Evolutionary conservation across 2,797 vertebrate genomes (phyloP).

Genomic region (Silurus lanzhouensis): DNA sequence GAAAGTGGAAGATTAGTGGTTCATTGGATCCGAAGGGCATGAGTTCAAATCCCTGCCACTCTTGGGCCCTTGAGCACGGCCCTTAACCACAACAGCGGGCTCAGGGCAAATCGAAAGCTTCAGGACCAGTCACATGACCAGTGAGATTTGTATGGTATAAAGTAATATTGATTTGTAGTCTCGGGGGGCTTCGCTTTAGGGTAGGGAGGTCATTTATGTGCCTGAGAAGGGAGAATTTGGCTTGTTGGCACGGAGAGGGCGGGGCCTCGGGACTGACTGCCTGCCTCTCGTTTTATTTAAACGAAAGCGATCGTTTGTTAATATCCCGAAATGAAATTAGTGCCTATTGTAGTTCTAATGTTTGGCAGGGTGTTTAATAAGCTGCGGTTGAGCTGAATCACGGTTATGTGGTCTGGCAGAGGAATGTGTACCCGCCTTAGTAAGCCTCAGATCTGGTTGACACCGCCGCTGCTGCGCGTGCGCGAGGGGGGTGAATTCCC

Average conservation of each 20-base stretch:
- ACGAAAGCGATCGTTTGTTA: constrained; percentile 10
- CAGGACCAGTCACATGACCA: neutral
- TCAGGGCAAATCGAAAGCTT: constrained; percentile 62
- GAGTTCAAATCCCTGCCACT: too few species aligned
- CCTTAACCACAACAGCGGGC: constrained; percentile 28
- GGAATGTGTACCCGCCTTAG: constrained; percentile 32
- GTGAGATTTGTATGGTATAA: neutral
- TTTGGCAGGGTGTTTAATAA: constrained; percentile 24
- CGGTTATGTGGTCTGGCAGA: constrained; percentile 17
- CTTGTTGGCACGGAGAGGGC: neutral
- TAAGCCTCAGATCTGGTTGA: constrained; percentile 22
- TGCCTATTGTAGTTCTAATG: neutral
- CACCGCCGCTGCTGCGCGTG: constrained; percentile 50
- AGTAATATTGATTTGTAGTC: neutral
- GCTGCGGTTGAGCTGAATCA: neutral
- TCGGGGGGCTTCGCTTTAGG: neutral
- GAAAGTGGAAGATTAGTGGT: too few species aligned
- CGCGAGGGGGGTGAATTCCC: constrained; percentile 56
- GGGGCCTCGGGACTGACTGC: neutral
- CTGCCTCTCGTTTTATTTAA: neutral
- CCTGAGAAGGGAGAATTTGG: neutral
- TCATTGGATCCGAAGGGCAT: too few species aligned
- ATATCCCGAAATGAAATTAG: constrained; percentile 1
- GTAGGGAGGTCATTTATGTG: neutral
- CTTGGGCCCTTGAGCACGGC: too few species aligned